These are phyloP conservation scores for Idris sp. DNA, from an alignment of 1,140 invertebrate species.

Conservation along the genomic window DNA sequence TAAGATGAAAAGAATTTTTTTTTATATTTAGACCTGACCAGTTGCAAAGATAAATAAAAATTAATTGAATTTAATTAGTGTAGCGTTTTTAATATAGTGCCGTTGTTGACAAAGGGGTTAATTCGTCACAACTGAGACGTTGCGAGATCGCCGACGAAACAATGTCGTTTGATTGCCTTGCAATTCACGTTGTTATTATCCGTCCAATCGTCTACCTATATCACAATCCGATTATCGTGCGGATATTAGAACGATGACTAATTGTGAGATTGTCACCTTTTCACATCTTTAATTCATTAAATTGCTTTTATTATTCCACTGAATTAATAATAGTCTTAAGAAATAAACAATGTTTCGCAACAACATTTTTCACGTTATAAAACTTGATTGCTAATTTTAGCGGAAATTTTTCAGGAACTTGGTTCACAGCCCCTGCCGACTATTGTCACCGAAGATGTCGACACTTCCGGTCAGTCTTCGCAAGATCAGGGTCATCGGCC, in stretches of 20 bases:
- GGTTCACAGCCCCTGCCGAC: conserved; percentile 82
- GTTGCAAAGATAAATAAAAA: no score
- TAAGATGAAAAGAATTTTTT: no score
- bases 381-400: no score
- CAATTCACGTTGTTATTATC: conserved; percentile 37
- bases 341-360: no score
- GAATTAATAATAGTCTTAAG: no score
- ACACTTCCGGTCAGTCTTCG: conserved; percentile 66
- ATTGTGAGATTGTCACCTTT: conserved; percentile 27
- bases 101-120: conserved; percentile 14
- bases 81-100: conserved; percentile 1
- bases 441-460: conserved; percentile 77
- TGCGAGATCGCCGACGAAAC: not conserved
- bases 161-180: conserved; percentile 17
- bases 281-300: conserved; percentile 40
- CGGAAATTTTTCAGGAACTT: conserved; percentile 78
- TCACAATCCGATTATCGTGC: conserved; percentile 14
- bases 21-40: no score
- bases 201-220: conserved; percentile 21
- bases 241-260: conserved; percentile 14
- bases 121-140: conserved; percentile 1
- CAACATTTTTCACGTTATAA: no score
- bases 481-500: conserved; percentile 72
- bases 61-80: conserved; percentile 21
- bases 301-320: no score